Evolutionary conservation across 2,113 vertebrate genomes (phyloP).

Genomic region (Myotis lucifugus): DNA sequence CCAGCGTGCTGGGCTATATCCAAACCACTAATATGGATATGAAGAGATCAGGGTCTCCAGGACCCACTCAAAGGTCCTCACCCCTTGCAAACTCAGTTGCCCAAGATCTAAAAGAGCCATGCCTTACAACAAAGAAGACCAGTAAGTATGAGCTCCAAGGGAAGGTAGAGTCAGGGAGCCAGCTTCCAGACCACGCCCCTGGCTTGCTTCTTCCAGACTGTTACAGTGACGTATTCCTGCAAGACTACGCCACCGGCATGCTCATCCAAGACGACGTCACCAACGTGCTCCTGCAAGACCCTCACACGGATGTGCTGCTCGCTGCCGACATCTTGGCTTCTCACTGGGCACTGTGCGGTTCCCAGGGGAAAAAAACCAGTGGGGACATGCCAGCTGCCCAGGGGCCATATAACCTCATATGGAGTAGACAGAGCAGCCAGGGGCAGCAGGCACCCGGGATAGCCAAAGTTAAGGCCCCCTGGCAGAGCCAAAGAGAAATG

Average conservation of each 20-base stretch:
- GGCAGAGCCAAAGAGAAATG: not conserved
- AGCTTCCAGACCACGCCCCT: not conserved
- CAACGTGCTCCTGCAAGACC: not conserved
- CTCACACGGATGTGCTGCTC: not conserved
- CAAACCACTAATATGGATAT: not conserved
- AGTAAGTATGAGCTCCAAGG: not conserved
- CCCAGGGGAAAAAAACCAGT: not conserved
- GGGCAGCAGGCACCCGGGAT: no score
- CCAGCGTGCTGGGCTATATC: not conserved
- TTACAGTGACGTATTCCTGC: no score
- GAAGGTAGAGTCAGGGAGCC: not conserved
- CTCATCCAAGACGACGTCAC: not conserved
- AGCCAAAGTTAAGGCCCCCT: rapidly evolving
- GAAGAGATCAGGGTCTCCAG: not conserved
- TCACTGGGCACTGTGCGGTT: rapidly evolving
- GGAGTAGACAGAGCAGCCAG: rapidly evolving
- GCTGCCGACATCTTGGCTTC: not conserved
- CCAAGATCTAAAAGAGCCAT: not conserved
- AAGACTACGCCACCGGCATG: not conserved
- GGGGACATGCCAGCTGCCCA: rapidly evolving
- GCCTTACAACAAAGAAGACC: not conserved
- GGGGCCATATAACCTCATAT: rapidly evolving
- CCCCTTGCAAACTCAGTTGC: not conserved
- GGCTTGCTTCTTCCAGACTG: no score
- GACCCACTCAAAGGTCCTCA: rapidly evolving